phyloP scores from a whole-genome alignment of 2,113 vertebrate species.

The Perca schrenkii region DNA sequence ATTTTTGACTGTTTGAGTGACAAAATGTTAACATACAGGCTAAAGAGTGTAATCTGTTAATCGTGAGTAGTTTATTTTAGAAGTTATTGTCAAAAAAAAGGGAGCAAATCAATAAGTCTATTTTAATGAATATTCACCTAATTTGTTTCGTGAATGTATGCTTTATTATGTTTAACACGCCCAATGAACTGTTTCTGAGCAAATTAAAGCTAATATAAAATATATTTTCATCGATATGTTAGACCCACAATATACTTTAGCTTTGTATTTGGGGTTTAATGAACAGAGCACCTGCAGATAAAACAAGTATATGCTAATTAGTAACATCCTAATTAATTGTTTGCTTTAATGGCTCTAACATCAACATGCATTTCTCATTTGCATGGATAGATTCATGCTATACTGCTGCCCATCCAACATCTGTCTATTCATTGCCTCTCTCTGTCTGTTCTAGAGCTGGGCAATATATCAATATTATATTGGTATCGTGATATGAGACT shows the following conservation, averaged over 20 bases:
- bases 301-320: conserved; percentile 21
- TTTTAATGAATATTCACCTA: background rate
- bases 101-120: background rate
- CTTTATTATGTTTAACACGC: background rate
- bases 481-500: no score
- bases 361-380: conserved; percentile 8
- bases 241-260: background rate
- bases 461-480: no score
- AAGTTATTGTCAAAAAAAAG: background rate
- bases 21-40: background rate
- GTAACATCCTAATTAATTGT: conserved; percentile 29
- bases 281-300: conserved; percentile 15
- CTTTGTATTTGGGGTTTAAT: conserved; percentile 18
- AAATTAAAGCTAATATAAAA: background rate
- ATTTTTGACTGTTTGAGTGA: background rate
- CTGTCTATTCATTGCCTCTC: background rate
- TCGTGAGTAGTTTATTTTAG: background rate
- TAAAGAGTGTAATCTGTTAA: background rate
- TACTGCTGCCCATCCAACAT: background rate
- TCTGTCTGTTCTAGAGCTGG: background rate
- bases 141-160: background rate
- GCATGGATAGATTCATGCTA: conserved; percentile 19
- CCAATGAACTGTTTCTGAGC: background rate
- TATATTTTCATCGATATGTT: background rate
- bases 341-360: conserved; percentile 9